These are phyloP conservation scores for Siderastrea radians DNA, from an alignment of 92 coral and sea anemone genomes.

Conservation along the genomic window DNA sequence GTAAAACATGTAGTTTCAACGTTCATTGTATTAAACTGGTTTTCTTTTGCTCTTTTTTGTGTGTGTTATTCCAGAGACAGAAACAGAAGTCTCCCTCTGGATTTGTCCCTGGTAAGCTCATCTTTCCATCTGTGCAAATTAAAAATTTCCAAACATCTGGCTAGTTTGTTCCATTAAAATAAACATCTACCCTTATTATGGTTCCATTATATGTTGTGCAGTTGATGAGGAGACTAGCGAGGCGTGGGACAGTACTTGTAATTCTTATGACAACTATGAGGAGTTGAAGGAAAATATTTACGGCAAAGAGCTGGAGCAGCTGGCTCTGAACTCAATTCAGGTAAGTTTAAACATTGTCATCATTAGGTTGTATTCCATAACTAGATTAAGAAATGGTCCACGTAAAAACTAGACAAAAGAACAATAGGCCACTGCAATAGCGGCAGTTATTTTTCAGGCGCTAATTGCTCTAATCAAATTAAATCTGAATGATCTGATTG, in stretches of 20 bases:
- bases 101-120: constrained; percentile 67
- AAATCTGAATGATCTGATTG: no score
- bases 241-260: constrained; percentile 85
- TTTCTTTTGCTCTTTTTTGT: background rate
- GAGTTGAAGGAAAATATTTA: constrained; percentile 85
- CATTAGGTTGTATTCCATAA: no score
- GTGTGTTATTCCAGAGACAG: constrained; percentile 45
- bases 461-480: no score
- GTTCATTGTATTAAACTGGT: background rate
- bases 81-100: constrained; percentile 53
- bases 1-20: background rate
- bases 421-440: no score
- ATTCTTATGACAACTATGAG: constrained; percentile 75
- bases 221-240: constrained; percentile 96
- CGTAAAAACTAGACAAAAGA: no score
- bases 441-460: no score
- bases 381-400: no score
- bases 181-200: background rate
- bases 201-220: background rate
- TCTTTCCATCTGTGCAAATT: no score
- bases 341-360: background rate
- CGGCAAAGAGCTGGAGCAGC: constrained; percentile 75
- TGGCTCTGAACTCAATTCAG: constrained; percentile 60
- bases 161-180: background rate
- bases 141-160: background rate